A percentile compares a stretch with the other conserved stretches of the same genome.
Conservation (phyloP, 2,888 invertebrate genomes). For the Drosophila borealis region DNA sequence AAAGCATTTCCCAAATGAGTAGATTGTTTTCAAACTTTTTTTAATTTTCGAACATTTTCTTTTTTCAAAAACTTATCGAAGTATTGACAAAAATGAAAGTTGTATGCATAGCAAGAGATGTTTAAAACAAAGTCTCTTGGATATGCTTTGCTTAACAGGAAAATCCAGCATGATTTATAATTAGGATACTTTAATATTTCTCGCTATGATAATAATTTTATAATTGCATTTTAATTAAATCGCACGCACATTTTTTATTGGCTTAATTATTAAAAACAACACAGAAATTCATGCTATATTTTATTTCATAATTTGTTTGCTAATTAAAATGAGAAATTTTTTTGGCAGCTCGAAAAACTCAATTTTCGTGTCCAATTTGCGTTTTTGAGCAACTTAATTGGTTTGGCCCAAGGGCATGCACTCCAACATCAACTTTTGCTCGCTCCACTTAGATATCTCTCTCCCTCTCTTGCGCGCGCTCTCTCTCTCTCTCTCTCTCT, state of each 20-base stretch:
- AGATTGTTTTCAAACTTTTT: too few species aligned
- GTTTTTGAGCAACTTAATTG: constrained; percentile 58
- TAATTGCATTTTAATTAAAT: not conserved
- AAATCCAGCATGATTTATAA: too few species aligned
- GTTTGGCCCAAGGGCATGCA: constrained; percentile 41
- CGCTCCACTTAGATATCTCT: not conserved
- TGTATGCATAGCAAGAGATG: not conserved
- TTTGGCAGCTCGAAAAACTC: constrained; percentile 30
- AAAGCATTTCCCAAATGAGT: too few species aligned
- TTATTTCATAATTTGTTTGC: constrained; percentile 23
- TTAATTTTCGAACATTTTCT: too few species aligned
- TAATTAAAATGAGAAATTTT: constrained; percentile 46
- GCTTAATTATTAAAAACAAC: constrained; percentile 1
- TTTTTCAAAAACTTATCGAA: too few species aligned
- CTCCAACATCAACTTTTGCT: not conserved
- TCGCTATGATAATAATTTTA: not conserved
- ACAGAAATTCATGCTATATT: constrained; percentile 1
- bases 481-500: not conserved
- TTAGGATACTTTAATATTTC: not conserved
- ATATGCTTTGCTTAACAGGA: too few species aligned
- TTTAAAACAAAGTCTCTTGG: not conserved
- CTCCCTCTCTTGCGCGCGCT: not conserved
- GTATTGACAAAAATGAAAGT: too few species aligned
- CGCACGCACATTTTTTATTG: constrained; percentile 2
- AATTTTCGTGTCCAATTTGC: constrained; percentile 32